Evolutionary conservation across 2,113 vertebrate species (phyloP), one percentile per base, ranked within the genome.

Genomic region (Peromyscus polionotus): DNA sequence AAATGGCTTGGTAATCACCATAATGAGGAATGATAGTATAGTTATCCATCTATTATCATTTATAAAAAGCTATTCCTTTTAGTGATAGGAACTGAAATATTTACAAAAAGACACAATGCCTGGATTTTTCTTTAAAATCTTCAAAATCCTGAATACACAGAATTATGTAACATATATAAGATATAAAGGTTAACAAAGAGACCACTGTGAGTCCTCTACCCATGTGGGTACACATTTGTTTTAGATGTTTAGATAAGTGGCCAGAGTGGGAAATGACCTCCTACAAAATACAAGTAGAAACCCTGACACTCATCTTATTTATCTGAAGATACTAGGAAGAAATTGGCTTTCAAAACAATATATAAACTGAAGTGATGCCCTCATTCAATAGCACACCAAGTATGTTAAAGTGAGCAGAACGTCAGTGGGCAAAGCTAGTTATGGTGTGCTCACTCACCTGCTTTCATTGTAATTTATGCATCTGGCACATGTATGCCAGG

Each of bases 121-220:
- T 84, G 36, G 70, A 92, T 84, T 68, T 83, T 61, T 59, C 67
- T 77, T 93, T 42, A 90, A 90, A 86, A 59, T 57, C 20, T n/a
- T 88, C 39, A 51, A 39, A 36, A 48, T 70, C 36, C 65, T 76
- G n/a, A 94, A 42, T 14, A 91, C 6, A 39, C 14, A 73, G n/a
- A 39, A 67, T 48, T 67, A 67, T n/a, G 24, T 45, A 33, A 80
- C 11, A 72, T 8, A 48, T 26, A 17, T 63, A 88, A 61, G 51
- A 72, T 12, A 61, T 5, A 39, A 93, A 85, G 51, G 7, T 51
- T 42, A 70, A 77, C 51, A 54, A 51, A 31, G 26, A 79, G 24
- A 48, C 16, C 42, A 77, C 39, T 12, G 24, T 48, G 42, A 95
- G 19, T 39, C 54, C 16, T 61, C 14, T n/a, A 83, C 16, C 28